Base-by-base conservation (phyloP, 2,113 vertebrate genomes). In the Aegotheles bennettii region DNA sequence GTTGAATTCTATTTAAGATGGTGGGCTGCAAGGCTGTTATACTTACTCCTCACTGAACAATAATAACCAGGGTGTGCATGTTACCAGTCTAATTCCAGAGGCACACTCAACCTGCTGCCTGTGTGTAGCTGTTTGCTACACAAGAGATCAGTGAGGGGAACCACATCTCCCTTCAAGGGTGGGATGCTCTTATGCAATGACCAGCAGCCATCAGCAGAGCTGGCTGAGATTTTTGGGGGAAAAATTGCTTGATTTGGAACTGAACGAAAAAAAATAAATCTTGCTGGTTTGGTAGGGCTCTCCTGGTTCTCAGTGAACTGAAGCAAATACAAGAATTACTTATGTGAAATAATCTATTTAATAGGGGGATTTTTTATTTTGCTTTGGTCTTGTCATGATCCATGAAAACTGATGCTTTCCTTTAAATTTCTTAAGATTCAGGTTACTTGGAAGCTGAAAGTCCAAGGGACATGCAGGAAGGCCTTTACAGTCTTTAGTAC, bases 61-160 rank as follows among this genome's bases (percentile, higher is more conserved):
- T 53, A 36, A 63, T 28, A 76, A 63, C 50, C 51, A 57, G 54
- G 51, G 47, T 7, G 7, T 35, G 29, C 23, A 33, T 56, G 47
- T 61, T 51, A 23, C 25, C 24, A 33, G n/a, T 31, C 69, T 15
- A 24, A 65, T 42, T 35, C 60, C 68, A 77, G 75, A n/a, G 45
- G 35, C 24, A 7, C 0, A 1, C n/a, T 59, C 33, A 47, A 17
- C 42, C 24, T 15, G 36, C 33, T 71, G 63, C 45, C 69, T 8
- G n/a, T 0, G 0, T 5, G 43, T 14, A 36, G 23, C 21, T 60
- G 10, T 56, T 42, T 63, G 47, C 21, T 36, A 5, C 3, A 20
- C 54, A 13, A 6, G 60, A 71, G 65, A 19, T 47, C 47, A 53
- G 33, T 2, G 1, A 56, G 65, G 31, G 75, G 20, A 86, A 19